A percentile compares a stretch with the other conserved stretches of the same genome.
These are phyloP conservation scores for Diacarnus erythraeanus DNA, from an alignment of 37 sponge, comb jelly and placozoan species.

Conservation along the genomic window DNA sequence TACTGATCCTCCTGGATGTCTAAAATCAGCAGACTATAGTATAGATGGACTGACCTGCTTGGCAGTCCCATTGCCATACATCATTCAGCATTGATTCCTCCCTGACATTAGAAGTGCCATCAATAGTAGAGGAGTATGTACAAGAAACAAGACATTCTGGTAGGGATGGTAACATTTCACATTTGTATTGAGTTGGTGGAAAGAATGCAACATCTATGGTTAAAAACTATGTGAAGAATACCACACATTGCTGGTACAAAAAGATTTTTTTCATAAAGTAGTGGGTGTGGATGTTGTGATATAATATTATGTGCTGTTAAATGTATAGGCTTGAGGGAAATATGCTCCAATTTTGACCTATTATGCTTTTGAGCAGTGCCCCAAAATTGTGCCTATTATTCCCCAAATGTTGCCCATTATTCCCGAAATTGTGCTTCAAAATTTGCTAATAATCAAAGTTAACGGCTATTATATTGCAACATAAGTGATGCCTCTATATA, in stretches of 20 bases:
- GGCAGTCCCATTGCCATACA: constrained; percentile 33
- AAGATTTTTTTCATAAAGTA: not conserved
- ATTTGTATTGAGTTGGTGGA: constrained; percentile 12
- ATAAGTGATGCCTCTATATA: no score
- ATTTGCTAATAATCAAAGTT: no score
- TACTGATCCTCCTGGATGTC: constrained; percentile 50
- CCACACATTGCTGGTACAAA: not conserved
- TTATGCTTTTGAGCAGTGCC: no score
- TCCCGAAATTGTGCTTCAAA: no score
- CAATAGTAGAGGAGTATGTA: constrained; percentile 36
- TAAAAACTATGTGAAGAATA: no score
- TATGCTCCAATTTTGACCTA: no score
- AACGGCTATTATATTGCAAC: no score
- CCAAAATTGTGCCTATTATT: no score
- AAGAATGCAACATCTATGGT: not conserved
- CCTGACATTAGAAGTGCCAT: constrained; percentile 35
- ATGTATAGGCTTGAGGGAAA: no score
- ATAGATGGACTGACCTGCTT: constrained; percentile 9
- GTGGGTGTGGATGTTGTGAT: constrained; percentile 23
- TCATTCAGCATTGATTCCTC: constrained; percentile 45
- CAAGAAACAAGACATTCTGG: constrained; percentile 54
- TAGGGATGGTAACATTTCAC: constrained; percentile 38
- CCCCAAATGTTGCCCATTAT: no score
- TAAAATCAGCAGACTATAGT: not conserved
- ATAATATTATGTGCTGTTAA: no score